These are phyloP conservation scores for Dichetophora obliterata DNA, from an alignment of 2,888 invertebrate genomes.

Conservation along the genomic window DNA sequence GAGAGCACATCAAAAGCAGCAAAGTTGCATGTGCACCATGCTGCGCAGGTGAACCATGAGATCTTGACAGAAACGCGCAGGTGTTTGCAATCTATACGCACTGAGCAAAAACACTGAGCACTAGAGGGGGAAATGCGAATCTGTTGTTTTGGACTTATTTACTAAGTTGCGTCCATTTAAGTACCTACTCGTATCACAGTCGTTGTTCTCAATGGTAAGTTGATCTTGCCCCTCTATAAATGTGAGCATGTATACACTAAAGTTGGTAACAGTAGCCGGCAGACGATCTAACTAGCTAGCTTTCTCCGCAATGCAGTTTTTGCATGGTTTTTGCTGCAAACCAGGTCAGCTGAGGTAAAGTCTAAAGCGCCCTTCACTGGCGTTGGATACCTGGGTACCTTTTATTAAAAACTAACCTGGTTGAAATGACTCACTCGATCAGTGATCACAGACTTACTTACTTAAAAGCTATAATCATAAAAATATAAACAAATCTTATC, in stretches of 20 bases:
- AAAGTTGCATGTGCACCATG: not conserved
- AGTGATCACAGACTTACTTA: not conserved
- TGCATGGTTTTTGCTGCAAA: not conserved
- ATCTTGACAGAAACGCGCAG: conserved; percentile 14
- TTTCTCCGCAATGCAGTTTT: conserved; percentile 5
- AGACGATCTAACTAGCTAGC: not conserved
- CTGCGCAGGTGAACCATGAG: conserved; percentile 37
- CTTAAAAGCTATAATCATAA: not conserved
- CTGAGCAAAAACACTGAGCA: not conserved
- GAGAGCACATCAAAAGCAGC: not conserved
- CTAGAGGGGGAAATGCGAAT: not conserved
- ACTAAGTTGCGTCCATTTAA: not conserved
- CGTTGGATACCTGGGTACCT: not conserved
- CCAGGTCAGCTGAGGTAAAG: too few species aligned
- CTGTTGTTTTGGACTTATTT: not conserved
- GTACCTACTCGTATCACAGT: not conserved
- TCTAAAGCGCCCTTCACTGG: not conserved
- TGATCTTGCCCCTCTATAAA: not conserved
- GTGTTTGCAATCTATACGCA: conserved; percentile 21
- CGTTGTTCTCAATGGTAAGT: not conserved
- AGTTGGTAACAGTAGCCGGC: not conserved
- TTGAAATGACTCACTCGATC: not conserved
- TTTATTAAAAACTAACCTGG: not conserved
- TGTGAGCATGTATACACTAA: not conserved
- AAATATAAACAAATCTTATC: conserved; percentile 8